A percentile compares a stretch with the other conserved stretches of the same genome.
phyloP scores from a whole-genome alignment of 2,113 vertebrate species.

The Elgaria multicarinata region DNA sequence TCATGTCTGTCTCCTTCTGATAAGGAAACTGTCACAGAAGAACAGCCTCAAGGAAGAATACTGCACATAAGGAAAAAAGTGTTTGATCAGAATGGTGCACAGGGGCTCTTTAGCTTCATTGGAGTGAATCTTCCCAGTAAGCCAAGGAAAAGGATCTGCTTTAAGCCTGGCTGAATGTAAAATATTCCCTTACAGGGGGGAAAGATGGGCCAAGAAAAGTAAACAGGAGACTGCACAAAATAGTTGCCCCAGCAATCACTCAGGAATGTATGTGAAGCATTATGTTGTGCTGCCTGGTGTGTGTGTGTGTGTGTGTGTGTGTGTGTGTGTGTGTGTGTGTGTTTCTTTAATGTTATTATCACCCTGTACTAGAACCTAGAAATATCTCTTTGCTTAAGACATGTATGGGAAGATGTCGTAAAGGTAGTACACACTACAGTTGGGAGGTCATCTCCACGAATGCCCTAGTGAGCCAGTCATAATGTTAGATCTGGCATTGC shows the following conservation, averaged over 20 bases:
- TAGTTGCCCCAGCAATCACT: background rate
- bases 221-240: background rate
- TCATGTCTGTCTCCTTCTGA: conserved; percentile 31
- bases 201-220: background rate
- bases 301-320: background rate
- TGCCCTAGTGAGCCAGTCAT: background rate
- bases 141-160: background rate
- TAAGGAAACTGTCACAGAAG: conserved; percentile 29
- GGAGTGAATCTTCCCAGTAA: background rate
- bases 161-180: background rate
- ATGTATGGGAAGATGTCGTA: background rate
- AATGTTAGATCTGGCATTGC: background rate
- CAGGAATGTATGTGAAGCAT: background rate
- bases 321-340: background rate
- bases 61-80: background rate
- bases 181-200: background rate
- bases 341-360: background rate
- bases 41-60: conserved; percentile 19
- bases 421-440: background rate
- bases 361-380: background rate
- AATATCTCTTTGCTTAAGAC: background rate
- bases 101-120: background rate
- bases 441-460: background rate
- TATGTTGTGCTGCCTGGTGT: background rate
- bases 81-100: conserved; percentile 23